phyloP scores from a whole-genome alignment of 2,888 invertebrate genomes.

The Polia nebulosa region DNA sequence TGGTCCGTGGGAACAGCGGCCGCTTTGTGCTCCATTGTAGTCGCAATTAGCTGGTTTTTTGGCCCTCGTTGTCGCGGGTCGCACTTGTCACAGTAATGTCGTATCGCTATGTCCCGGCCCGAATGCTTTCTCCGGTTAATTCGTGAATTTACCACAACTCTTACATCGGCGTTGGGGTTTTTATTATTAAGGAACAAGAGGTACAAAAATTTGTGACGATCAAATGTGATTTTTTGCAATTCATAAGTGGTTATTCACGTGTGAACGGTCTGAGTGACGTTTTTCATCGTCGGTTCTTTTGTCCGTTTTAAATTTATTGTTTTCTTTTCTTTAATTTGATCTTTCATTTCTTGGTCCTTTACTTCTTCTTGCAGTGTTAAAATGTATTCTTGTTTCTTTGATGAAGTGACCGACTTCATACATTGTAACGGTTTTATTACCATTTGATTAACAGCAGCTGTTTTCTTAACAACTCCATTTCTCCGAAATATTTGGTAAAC shows the following conservation, averaged over 20 bases:
- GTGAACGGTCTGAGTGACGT: conserved; percentile 82
- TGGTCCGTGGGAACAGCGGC: conserved; percentile 89
- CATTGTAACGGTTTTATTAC: conserved; percentile 12
- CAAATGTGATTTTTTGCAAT: conserved; percentile 78
- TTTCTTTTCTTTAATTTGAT: conserved; percentile 64
- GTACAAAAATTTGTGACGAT: conserved; percentile 73
- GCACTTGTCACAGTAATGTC: conserved; percentile 88
- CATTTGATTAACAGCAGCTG: conserved; percentile 11
- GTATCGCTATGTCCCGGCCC: conserved; percentile 84
- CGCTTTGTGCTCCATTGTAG: conserved; percentile 88
- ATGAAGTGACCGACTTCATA: not conserved
- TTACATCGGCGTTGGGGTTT: conserved; percentile 65
- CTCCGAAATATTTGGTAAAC: conserved; percentile 43
- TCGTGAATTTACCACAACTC: conserved; percentile 81
- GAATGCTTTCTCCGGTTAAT: conserved; percentile 84
- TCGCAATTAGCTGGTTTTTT: conserved; percentile 89
- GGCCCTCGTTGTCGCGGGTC: conserved; percentile 78
- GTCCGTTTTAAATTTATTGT: conserved; percentile 73
- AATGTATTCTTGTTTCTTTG: not conserved
- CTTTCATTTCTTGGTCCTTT: conserved; percentile 55
- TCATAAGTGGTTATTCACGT: conserved; percentile 83
- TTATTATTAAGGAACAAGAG: conserved; percentile 61
- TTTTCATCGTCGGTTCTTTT: conserved; percentile 81
- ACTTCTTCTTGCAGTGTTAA: conserved; percentile 44
- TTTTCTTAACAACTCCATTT: conserved; percentile 30